Evolutionary conservation across 2,888 invertebrate genomes (phyloP).

Genomic region (Machimus rusticus): DNA sequence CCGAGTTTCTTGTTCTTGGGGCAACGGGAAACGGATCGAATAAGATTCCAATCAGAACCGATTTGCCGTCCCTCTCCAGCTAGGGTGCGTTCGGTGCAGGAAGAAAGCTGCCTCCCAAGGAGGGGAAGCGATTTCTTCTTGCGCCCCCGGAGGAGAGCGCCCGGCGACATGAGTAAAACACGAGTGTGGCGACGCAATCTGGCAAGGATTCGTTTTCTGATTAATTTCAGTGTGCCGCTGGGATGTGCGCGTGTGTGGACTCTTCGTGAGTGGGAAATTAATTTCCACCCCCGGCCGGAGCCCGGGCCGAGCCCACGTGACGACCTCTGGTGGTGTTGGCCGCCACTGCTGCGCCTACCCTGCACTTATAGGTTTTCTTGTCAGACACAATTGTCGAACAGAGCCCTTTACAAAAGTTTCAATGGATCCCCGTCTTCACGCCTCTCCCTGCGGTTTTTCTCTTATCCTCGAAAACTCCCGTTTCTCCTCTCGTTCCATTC

Average conservation of each 20-base stretch:
- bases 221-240: neutral
- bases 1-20: neutral
- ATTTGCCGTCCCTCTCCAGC: neutral
- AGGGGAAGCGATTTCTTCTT: constrained; percentile 13
- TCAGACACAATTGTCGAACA: constrained; percentile 41
- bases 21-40: neutral
- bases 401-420: constrained; percentile 37
- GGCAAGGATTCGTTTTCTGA: neutral
- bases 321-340: neutral
- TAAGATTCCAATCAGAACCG: constrained; percentile 29
- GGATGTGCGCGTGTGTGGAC: neutral
- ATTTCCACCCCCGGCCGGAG: neutral
- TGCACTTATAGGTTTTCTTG: constrained; percentile 30
- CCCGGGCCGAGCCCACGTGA: constrained; percentile 18
- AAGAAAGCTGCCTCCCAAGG: neutral
- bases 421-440: neutral
- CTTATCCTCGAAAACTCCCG: neutral
- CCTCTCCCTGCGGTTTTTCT: neutral
- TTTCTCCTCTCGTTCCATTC: neutral
- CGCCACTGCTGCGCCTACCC: neutral
- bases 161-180: neutral
- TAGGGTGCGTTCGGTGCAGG: neutral
- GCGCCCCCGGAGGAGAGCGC: neutral
- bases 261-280: constrained; percentile 8
- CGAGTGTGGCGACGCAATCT: constrained; percentile 4